These are phyloP conservation scores for Catostomus latipinnis DNA, from an alignment of 2,797 vertebrate genomes.

Conservation along the genomic window DNA sequence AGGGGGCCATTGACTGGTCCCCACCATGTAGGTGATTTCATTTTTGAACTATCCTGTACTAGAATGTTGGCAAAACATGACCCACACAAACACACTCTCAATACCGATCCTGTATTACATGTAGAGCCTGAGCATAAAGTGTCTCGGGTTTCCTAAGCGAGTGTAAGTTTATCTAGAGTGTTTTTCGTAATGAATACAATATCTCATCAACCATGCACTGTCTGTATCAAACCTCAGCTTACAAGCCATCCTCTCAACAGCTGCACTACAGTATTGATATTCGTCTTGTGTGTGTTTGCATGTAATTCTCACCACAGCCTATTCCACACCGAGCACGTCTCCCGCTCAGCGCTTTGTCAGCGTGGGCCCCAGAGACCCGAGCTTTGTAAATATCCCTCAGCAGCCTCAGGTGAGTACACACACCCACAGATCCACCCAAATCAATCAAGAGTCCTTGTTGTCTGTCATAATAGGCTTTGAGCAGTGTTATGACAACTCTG, in stretches of 20 bases:
- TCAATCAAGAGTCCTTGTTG: constrained; percentile 26
- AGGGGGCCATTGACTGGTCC: too few relatives aligned
- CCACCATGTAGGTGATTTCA: too few relatives aligned
- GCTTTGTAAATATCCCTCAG: constrained; percentile 99
- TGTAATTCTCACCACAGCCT: constrained; percentile 81
- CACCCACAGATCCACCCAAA: constrained; percentile 12
- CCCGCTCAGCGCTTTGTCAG: constrained; percentile 98
- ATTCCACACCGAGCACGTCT: constrained; percentile 98
- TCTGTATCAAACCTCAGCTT: constrained; percentile 35
- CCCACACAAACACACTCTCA: background rate
- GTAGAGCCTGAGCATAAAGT: background rate
- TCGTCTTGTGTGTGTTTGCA: constrained; percentile 47
- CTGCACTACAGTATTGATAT: constrained; percentile 45
- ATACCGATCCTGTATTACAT: background rate
- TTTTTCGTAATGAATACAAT: constrained; percentile 36
- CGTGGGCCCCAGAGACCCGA: constrained; percentile 97
- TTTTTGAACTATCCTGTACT: too few relatives aligned
- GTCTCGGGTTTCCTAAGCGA: constrained; percentile 5
- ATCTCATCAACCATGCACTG: constrained; percentile 20
- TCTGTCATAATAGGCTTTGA: constrained; percentile 22
- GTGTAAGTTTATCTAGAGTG: constrained; percentile 14
- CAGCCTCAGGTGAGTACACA: constrained; percentile 93
- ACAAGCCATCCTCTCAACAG: constrained; percentile 23
- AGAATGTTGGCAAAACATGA: too few relatives aligned
- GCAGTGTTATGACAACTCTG: background rate